phyloP scores from a whole-genome alignment of 2,797 vertebrate species.

The Sebastiscus tertius region DNA sequence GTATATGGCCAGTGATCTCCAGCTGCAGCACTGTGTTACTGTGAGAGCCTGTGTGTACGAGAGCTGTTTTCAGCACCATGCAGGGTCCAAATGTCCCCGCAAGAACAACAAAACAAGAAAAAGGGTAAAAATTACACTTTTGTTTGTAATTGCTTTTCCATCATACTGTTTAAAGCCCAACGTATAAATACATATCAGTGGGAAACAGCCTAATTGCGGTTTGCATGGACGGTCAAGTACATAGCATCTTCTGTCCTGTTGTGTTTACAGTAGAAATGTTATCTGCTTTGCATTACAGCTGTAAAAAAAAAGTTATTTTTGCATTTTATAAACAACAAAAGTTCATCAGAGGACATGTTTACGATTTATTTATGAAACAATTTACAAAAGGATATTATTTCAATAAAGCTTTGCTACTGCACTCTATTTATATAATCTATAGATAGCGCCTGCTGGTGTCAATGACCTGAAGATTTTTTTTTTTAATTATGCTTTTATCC shows the following conservation, averaged over 20 bases:
- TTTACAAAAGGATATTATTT: slow-evolving; percentile 1
- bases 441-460: neutral
- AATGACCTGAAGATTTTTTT: neutral
- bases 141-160: slow-evolving; percentile 7
- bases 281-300: neutral
- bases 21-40: slow-evolving; percentile 23
- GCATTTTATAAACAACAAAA: neutral
- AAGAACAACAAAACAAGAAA: slow-evolving; percentile 19
- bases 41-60: neutral
- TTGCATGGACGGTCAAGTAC: slow-evolving; percentile 8
- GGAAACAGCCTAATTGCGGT: slow-evolving; percentile 19
- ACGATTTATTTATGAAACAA: neutral
- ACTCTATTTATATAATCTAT: neutral
- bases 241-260: slow-evolving; percentile 3
- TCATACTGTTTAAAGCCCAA: slow-evolving; percentile 27
- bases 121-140: neutral
- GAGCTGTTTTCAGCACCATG: slow-evolving; percentile 11
- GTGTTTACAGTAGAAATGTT: neutral
- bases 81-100: slow-evolving; percentile 15
- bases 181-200: neutral
- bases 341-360: neutral
- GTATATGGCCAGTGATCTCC: slow-evolving; percentile 25
- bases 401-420: neutral
- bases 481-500: neutral
- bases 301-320: neutral